A percentile compares a stretch with the other conserved stretches of the same genome.
Evolutionary conservation across 2,888 invertebrate species (phyloP).

Genomic region (Hirtodrosophila alboralis): DNA sequence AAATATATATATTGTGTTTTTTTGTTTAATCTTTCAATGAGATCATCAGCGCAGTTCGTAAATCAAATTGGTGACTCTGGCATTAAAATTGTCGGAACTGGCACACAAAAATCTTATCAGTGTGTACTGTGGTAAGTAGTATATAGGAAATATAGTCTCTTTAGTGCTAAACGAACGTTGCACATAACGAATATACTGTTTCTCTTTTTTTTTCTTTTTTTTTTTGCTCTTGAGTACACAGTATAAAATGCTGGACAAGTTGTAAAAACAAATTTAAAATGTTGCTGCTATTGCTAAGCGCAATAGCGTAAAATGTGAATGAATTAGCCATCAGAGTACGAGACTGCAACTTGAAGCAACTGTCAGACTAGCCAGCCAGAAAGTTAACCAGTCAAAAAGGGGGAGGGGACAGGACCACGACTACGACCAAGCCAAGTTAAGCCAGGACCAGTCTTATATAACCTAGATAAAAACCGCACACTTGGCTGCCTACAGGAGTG

Average conservation of each 20-base stretch:
- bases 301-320: constrained; percentile 59
- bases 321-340: constrained; percentile 63
- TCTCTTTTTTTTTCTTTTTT: no score
- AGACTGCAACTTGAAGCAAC: constrained; percentile 49
- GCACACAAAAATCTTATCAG: no score
- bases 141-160: no score
- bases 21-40: no score
- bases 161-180: no score
- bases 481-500: constrained; percentile 58
- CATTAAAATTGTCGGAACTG: no score
- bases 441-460: constrained; percentile 45
- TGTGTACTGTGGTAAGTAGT: no score
- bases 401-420: constrained; percentile 1
- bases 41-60: no score
- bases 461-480: constrained; percentile 74
- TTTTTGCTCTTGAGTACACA: constrained; percentile 18
- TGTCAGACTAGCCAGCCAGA: constrained; percentile 41
- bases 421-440: constrained; percentile 14
- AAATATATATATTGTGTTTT: no score
- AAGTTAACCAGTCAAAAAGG: constrained; percentile 10
- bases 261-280: constrained; percentile 16
- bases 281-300: constrained; percentile 35
- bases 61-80: no score
- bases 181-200: no score
- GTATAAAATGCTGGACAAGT: constrained; percentile 19